Evolutionary conservation across 2,888 invertebrate species (phyloP), one percentile per base, ranked within the genome.

Genomic region (Amphipyra tragopoginis): DNA sequence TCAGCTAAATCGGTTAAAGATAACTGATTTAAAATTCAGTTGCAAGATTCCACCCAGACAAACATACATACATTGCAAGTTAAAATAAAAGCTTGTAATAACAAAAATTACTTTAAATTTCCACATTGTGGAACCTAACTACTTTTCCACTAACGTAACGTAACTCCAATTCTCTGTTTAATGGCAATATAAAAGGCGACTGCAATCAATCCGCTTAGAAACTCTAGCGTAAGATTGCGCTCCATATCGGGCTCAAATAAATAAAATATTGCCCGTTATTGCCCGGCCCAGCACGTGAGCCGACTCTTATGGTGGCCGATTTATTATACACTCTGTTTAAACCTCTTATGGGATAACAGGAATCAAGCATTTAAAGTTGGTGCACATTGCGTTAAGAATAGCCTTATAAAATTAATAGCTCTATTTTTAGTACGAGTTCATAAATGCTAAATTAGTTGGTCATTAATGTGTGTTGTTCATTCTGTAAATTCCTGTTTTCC

Each of bases 221-320:
- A 15, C 52, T 47, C 45, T 29, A 55, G 64, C 45, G 62, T 61
- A 77, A 64, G 74, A 75, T 70, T 77, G 58, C 48, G 10, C 45
- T 33, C 75, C 75, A 34, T 75, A 48, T 69, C 54, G 13, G 74
- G 75, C 5, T 33, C 10, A 44, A 48, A 64, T 65, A 61, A 74
- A 77, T 77, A 70, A 73, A 73, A 69, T 69, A 77, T 61, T 29
- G 33, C 5, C 59, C 44, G 65, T 52, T 70, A 60, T 56, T 49
- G 36, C 3, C 9, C n/a, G 0, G 15, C 15, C 40, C 26, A 44
- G 75, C 71, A 45, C 61, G 56, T 59, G 64, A 72, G 54, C 44
- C 13, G 29, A 15, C 58, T 53, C 45, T n/a, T 45, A 52, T 15
- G 48, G 44, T 8, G 14, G 44, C 26, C 42, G 51, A 72, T 76